A percentile compares a stretch with the other conserved stretches of the same genome.
phyloP scores from a whole-genome alignment of 2,888 invertebrate species.

The Brachylomia viminalis region DNA sequence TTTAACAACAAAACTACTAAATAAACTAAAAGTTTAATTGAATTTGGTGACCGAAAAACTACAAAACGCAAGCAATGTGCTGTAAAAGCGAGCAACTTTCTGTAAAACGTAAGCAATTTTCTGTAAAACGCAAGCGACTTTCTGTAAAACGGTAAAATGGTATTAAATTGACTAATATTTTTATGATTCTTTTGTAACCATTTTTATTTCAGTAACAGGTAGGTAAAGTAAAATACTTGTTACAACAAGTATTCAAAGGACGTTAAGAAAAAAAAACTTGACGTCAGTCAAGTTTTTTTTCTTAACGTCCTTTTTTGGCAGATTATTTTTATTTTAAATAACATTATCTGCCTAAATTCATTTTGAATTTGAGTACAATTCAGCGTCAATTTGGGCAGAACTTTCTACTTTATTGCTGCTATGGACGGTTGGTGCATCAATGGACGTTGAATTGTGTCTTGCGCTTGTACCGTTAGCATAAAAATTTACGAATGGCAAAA shows the following conservation, averaged over 20 bases:
- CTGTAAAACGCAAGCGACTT: neutral
- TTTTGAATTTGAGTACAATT: slow-evolving; percentile 4
- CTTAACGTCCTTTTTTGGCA: neutral
- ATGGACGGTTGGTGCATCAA: neutral
- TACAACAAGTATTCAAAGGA: too few species aligned
- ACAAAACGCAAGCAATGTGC: neutral
- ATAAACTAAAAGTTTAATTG: too few species aligned
- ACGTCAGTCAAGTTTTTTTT: neutral
- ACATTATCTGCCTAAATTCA: too few species aligned
- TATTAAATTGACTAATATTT: too few species aligned
- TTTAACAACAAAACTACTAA: too few species aligned
- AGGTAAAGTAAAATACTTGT: neutral
- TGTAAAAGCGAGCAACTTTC: neutral
- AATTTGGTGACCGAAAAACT: neutral
- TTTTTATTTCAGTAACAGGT: slow-evolving; percentile 25
- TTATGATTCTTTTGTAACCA: neutral
- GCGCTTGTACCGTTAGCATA: neutral
- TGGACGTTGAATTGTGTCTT: slow-evolving; percentile 6
- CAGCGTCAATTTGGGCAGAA: neutral
- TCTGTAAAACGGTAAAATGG: too few species aligned
- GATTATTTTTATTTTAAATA: neutral
- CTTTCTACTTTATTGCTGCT: slow-evolving; percentile 16
- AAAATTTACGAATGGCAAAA: neutral
- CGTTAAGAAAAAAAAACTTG: too few species aligned
- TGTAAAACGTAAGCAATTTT: neutral